phyloP scores from a whole-genome alignment of 2,797 vertebrate genomes.

The Chiroxiphia lanceolata region DNA sequence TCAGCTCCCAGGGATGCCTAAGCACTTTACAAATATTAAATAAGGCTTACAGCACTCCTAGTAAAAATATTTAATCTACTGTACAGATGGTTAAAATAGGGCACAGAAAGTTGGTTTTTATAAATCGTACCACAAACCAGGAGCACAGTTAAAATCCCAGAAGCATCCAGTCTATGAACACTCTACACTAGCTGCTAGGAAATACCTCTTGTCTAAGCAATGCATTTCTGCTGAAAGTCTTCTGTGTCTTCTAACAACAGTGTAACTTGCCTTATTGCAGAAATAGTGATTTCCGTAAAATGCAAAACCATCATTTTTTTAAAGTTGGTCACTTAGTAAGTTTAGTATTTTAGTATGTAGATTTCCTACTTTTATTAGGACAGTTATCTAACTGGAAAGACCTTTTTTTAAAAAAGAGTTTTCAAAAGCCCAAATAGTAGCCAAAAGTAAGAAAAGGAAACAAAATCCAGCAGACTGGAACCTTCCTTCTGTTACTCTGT shows the following conservation, averaged over 20 bases:
- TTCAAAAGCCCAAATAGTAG: not conserved
- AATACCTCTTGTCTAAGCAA: not conserved
- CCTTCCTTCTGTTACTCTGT: not conserved
- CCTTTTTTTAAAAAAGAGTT: not conserved
- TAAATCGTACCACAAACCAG: slow-evolving; percentile 13
- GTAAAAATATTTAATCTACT: slow-evolving; percentile 36
- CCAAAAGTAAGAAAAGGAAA: not conserved
- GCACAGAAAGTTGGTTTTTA: slow-evolving; percentile 40
- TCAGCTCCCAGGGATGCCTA: not conserved
- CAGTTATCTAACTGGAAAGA: not conserved
- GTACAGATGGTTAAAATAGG: slow-evolving; percentile 51
- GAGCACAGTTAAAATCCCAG: not conserved
- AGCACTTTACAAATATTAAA: slow-evolving; percentile 56
- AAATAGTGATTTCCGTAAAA: not conserved
- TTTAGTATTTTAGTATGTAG: not conserved
- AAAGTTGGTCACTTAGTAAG: not conserved
- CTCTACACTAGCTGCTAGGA: not conserved
- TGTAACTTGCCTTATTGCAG: not conserved
- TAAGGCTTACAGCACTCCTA: slow-evolving; percentile 42
- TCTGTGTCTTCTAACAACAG: not conserved
- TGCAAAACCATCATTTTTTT: not conserved
- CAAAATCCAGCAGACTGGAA: not conserved
- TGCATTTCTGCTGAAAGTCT: not conserved
- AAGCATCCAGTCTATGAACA: not conserved
- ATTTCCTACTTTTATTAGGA: not conserved